Evolutionary conservation across 2,797 vertebrate genomes (phyloP).

Genomic region (Siniperca scherzeri): DNA sequence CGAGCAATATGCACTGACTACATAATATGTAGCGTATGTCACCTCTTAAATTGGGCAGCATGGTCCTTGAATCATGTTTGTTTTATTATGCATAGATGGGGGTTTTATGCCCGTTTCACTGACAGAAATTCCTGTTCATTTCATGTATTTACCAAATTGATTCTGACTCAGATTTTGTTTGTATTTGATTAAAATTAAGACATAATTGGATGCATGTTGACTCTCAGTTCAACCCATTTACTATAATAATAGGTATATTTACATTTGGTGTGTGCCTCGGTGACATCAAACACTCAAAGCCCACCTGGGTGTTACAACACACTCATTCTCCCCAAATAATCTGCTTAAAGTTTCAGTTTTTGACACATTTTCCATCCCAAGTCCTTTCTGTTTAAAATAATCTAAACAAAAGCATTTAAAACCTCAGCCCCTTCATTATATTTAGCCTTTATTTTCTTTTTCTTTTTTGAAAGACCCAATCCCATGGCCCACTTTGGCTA

Average conservation of each 20-base stretch:
- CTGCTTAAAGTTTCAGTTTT: slow-evolving; percentile 18
- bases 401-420: slow-evolving; percentile 62
- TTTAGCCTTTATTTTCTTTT: slow-evolving; percentile 1
- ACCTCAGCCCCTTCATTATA: slow-evolving; percentile 36
- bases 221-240: slow-evolving; percentile 66
- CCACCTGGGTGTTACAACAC: slow-evolving; percentile 26
- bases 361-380: slow-evolving; percentile 31
- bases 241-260: slow-evolving; percentile 63
- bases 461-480: slow-evolving; percentile 6
- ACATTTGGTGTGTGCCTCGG: slow-evolving; percentile 52
- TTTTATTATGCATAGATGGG: slow-evolving; percentile 26
- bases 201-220: slow-evolving; percentile 70
- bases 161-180: slow-evolving; percentile 53
- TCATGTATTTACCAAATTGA: slow-evolving; percentile 8
- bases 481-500: slow-evolving; percentile 73
- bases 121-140: background rate
- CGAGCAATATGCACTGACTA: slow-evolving; percentile 22
- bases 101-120: background rate
- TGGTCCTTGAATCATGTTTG: slow-evolving; percentile 12
- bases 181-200: slow-evolving; percentile 67
- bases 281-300: slow-evolving; percentile 40
- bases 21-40: slow-evolving; percentile 23
- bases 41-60: slow-evolving; percentile 7
- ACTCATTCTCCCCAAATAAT: slow-evolving; percentile 31
- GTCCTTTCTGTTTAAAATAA: slow-evolving; percentile 33